Percentiles rank a stretch among this genome's conserved stretches.
Conservation (phyloP, 2,797 vertebrate genomes). For the Echeneis naucrates region DNA sequence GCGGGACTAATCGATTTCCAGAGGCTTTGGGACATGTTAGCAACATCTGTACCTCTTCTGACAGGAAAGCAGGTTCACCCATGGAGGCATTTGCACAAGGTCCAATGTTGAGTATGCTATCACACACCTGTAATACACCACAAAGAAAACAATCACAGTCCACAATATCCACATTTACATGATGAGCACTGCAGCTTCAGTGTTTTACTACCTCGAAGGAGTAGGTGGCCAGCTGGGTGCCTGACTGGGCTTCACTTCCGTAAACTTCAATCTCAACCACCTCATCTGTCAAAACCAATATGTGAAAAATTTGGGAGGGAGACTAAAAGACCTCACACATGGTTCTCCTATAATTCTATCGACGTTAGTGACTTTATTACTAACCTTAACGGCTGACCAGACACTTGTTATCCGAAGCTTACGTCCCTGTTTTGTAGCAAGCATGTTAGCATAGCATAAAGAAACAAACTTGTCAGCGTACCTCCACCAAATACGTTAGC, state of each 20-base stretch:
- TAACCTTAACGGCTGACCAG: no score
- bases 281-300: conserved; percentile 83
- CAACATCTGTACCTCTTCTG: conserved; percentile 88
- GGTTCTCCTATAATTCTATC: neutral
- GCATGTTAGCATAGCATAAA: conserved; percentile 30
- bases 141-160: neutral
- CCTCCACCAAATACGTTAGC: conserved; percentile 60
- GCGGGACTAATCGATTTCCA: neutral
- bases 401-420: no score
- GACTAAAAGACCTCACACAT: neutral
- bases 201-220: conserved; percentile 89
- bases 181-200: neutral
- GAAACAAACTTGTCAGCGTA: conserved; percentile 67
- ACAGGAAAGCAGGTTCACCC: conserved; percentile 96
- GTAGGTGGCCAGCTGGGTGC: conserved; percentile 94
- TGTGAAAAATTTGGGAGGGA: neutral
- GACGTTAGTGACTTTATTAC: no score
- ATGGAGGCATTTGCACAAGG: conserved; percentile 93
- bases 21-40: neutral
- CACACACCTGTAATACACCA: conserved; percentile 87
- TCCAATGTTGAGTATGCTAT: conserved; percentile 96
- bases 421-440: no score
- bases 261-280: conserved; percentile 97
- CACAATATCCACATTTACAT: neutral
- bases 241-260: conserved; percentile 94